Conservation (phyloP, 2,113 vertebrate genomes). For the Megaptera novaeangliae region DNA sequence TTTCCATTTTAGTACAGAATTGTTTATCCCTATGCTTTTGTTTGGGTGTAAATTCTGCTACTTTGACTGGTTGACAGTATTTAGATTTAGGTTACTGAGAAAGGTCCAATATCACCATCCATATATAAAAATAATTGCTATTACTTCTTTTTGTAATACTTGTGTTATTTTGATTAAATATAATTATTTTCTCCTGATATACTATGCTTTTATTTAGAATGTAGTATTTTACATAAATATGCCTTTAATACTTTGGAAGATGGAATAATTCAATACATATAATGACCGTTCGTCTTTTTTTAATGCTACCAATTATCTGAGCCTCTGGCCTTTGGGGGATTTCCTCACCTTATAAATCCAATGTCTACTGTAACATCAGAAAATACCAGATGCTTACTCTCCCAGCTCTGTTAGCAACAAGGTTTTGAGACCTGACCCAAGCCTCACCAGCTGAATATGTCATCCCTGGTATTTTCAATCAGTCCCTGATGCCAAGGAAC, state of each 20-base stretch:
- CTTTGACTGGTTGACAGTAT: background rate
- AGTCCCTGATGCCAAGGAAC: background rate
- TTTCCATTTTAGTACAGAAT: background rate
- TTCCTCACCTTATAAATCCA: background rate
- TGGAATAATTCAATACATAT: background rate
- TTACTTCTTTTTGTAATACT: background rate
- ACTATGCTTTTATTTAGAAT: slow-evolving; percentile 3
- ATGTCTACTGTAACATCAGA: background rate
- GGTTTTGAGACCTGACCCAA: background rate
- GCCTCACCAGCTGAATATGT: background rate
- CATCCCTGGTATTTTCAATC: background rate
- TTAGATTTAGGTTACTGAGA: background rate
- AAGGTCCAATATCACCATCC: background rate
- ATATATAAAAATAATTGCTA: background rate
- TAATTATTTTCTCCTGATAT: background rate
- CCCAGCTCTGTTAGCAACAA: background rate
- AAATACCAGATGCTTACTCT: background rate
- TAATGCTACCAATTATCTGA: background rate
- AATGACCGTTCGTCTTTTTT: background rate
- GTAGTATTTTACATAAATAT: background rate
- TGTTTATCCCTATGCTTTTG: background rate
- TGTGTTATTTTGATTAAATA: background rate
- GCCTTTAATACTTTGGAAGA: background rate
- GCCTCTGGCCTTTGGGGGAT: background rate
- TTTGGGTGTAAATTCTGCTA: background rate